phyloP scores from a whole-genome alignment of 2,888 invertebrate genomes.

The Lasius platythorax region DNA sequence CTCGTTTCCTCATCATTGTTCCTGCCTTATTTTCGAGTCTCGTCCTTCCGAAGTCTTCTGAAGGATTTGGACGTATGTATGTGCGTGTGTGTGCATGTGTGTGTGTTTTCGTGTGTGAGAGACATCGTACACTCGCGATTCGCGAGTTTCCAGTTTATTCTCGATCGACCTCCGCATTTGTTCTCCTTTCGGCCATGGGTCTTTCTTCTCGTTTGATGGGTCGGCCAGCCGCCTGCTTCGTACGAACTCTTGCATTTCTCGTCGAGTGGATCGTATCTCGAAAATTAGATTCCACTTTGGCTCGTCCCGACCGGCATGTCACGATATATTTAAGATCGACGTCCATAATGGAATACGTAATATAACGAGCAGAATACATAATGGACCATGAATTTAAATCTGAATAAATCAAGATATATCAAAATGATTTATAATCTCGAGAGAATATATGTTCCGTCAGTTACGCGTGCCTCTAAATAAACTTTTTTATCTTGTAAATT shows the following conservation, averaged over 20 bases:
- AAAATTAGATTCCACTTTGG: conserved; percentile 54
- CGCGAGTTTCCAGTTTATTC: conserved; percentile 74
- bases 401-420: conserved; percentile 48
- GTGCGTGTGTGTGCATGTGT: too few relatives aligned
- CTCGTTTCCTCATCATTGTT: conserved; percentile 78
- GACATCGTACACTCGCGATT: conserved; percentile 54
- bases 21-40: conserved; percentile 80
- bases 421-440: conserved; percentile 42
- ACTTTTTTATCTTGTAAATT: neutral
- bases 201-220: conserved; percentile 50
- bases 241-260: conserved; percentile 13
- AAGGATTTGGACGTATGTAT: neutral
- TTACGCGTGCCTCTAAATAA: neutral
- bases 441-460: neutral
- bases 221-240: conserved; percentile 36
- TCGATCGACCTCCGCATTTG: conserved; percentile 57
- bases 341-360: conserved; percentile 36
- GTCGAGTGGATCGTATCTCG: conserved; percentile 51
- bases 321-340: conserved; percentile 35
- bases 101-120: neutral
- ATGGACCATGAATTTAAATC: conserved; percentile 48
- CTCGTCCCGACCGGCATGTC: neutral
- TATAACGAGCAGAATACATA: conserved; percentile 33
- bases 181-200: conserved; percentile 54
- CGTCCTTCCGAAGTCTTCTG: conserved; percentile 47